Evolutionary conservation across 2,888 invertebrate genomes (phyloP).

Genomic region (Spisula subtruncata): DNA sequence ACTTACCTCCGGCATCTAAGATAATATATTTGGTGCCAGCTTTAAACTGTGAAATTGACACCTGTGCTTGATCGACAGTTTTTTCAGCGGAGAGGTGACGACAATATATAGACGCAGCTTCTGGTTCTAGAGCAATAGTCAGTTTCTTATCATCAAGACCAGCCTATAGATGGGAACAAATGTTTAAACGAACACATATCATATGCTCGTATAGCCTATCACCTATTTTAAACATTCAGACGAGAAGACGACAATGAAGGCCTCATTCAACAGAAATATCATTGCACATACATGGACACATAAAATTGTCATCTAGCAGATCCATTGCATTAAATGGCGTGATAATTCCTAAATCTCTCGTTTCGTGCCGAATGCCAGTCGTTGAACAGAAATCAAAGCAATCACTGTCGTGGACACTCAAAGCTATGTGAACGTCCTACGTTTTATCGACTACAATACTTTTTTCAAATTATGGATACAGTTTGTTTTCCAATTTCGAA

Average conservation of each 20-base stretch:
- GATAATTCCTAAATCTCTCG: no score
- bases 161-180: background rate
- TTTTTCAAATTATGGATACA: no score
- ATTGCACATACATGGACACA: background rate
- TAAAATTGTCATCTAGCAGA: background rate
- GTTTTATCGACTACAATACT: no score
- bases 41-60: background rate
- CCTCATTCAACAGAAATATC: background rate
- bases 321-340: background rate
- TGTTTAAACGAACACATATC: no score
- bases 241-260: background rate
- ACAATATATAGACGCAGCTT: background rate
- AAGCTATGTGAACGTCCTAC: no score
- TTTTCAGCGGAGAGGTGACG: background rate
- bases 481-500: no score
- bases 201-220: no score
- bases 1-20: background rate
- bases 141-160: background rate
- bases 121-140: slow-evolving; percentile 2
- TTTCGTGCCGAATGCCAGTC: background rate
- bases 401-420: no score
- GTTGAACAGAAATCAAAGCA: no score
- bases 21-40: background rate
- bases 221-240: no score
- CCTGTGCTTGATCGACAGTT: background rate